Evolutionary conservation across 53 echinoderm and acorn worm genomes (phyloP).

Genomic region (Pentamera pediparva): DNA sequence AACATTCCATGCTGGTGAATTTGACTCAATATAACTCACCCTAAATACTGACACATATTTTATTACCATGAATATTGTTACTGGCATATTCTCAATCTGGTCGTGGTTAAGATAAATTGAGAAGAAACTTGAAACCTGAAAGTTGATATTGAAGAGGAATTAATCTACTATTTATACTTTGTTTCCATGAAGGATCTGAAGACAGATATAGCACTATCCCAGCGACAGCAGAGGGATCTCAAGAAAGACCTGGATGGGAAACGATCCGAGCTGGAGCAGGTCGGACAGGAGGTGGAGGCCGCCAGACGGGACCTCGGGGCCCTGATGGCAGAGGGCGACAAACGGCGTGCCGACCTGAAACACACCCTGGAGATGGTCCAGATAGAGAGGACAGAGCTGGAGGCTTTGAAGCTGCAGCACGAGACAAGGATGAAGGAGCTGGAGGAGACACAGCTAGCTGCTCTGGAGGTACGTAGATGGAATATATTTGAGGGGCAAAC

Average conservation of each 20-base stretch:
- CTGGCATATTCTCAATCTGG: no score
- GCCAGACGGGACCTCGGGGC: conserved; percentile 12
- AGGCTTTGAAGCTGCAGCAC: conserved; percentile 80
- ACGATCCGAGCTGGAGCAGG: conserved; percentile 35
- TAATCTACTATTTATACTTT: neutral
- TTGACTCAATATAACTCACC: no score
- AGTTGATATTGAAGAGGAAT: neutral
- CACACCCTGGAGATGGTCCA: conserved; percentile 95
- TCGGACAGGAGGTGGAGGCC: conserved; percentile 1
- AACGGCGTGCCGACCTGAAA: conserved; percentile 75
- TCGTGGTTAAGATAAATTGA: neutral
- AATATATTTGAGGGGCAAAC: no score
- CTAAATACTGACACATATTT: no score
- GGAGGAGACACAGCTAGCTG: conserved; percentile 84
- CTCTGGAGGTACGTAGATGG: conserved; percentile 67
- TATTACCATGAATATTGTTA: no score
- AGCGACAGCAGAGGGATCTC: conserved; percentile 51
- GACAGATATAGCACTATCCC: conserved; percentile 46
- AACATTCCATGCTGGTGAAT: neutral
- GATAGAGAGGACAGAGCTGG: conserved; percentile 93
- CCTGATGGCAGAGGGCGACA: conserved; percentile 51
- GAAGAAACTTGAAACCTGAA: neutral
- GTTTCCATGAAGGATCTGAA: conserved; percentile 58
- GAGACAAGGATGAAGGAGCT: conserved; percentile 66
- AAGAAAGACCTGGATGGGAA: conserved; percentile 25